phyloP scores from a whole-genome alignment of 2,797 vertebrate genomes.

The Eupleurogrammus muticus region DNA sequence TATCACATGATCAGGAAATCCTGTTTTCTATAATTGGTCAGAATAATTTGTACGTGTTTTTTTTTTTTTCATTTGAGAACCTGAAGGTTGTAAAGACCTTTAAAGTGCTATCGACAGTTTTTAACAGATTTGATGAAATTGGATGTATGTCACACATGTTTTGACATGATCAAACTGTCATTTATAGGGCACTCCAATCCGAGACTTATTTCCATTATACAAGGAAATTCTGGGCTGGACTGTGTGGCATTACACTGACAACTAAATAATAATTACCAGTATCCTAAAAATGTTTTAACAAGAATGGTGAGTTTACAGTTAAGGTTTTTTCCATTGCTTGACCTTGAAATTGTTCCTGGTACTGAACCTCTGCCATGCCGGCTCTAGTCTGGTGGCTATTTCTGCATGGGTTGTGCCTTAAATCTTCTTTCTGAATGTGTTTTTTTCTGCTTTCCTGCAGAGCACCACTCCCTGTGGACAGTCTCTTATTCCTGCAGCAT shows the following conservation, averaged over 20 bases:
- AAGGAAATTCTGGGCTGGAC: too few relatives aligned
- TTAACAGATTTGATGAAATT: background rate
- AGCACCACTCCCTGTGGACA: constrained; percentile 46
- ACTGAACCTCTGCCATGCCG: background rate
- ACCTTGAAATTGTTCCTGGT: too few relatives aligned
- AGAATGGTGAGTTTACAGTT: background rate
- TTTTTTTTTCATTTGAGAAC: background rate
- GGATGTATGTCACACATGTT: background rate
- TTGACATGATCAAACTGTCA: background rate
- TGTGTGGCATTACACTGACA: too few relatives aligned
- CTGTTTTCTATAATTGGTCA: too few relatives aligned
- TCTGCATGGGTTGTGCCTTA: background rate
- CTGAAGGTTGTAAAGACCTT: background rate
- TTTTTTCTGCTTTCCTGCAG: constrained; percentile 29
- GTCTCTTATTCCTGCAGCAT: constrained; percentile 71
- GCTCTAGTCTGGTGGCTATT: background rate
- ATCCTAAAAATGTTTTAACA: background rate
- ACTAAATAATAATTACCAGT: background rate
- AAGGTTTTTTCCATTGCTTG: background rate
- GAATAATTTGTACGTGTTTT: too few relatives aligned
- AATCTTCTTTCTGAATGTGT: background rate
- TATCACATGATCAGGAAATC: too few relatives aligned
- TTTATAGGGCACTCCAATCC: too few relatives aligned
- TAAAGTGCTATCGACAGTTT: too few relatives aligned
- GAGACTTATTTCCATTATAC: too few relatives aligned